A percentile compares a stretch with the other conserved stretches of the same genome.
Evolutionary conservation across 2,888 invertebrate genomes (phyloP).

Genomic region (Limnephilus rhombicus): DNA sequence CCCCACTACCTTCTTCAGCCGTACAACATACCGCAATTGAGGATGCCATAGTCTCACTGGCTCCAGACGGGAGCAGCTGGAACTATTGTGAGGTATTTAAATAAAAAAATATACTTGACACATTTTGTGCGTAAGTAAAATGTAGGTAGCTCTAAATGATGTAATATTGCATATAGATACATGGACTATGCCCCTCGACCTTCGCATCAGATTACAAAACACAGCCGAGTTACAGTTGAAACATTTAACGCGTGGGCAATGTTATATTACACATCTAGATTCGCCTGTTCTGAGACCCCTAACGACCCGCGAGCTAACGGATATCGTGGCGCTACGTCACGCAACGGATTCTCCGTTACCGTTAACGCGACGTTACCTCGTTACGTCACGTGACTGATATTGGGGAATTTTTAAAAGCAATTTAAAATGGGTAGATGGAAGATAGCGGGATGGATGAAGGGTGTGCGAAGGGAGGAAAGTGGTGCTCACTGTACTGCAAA

Average conservation of each 20-base stretch:
- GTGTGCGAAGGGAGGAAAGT: not conserved
- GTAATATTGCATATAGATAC: not conserved
- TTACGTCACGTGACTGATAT: not conserved
- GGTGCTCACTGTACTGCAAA: not conserved
- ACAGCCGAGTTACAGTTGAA: not conserved
- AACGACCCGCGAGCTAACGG: not conserved
- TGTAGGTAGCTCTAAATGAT: not conserved
- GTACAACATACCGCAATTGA: no score
- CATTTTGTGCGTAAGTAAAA: not conserved
- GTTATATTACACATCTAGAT: not conserved
- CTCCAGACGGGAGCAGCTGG: no score
- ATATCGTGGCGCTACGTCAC: not conserved
- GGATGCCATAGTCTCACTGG: no score
- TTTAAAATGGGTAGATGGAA: not conserved
- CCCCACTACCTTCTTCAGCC: no score
- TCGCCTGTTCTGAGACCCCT: not conserved
- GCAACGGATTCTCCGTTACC: not conserved
- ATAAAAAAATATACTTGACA: not conserved
- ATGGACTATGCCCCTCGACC: not conserved
- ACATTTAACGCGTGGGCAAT: not conserved
- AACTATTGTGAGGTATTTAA: no score
- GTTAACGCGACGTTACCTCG: not conserved
- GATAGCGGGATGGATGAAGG: not conserved
- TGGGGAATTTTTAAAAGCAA: constrained; percentile 1
- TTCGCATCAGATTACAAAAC: not conserved